phyloP scores from a whole-genome alignment of 2,888 invertebrate genomes.

The Netelia inedita region DNA sequence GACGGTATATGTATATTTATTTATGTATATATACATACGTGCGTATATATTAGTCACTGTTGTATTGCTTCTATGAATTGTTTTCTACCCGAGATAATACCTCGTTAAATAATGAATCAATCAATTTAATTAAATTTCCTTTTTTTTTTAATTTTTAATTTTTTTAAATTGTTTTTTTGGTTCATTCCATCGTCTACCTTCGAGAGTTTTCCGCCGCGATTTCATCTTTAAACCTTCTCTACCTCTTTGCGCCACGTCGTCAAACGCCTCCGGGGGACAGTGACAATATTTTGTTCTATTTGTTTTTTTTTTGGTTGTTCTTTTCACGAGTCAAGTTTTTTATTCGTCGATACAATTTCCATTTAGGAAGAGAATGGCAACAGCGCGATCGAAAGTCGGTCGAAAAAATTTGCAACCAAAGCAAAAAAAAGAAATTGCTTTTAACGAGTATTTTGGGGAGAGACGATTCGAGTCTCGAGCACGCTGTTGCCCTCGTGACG shows the following conservation, averaged over 20 bases:
- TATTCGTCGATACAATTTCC: neutral
- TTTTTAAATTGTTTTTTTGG: constrained; percentile 61
- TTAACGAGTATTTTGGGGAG: constrained; percentile 4
- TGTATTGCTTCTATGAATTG: constrained; percentile 80
- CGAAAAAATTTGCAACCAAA: constrained; percentile 19
- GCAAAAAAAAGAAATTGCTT: neutral
- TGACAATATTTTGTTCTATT: constrained; percentile 33
- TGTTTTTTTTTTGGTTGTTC: constrained; percentile 38
- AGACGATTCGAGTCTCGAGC: constrained; percentile 22
- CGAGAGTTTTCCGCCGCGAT: constrained; percentile 77
- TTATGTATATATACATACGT: constrained; percentile 36
- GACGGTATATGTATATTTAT: constrained; percentile 50
- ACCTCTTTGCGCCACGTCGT: constrained; percentile 57
- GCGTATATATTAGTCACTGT: constrained; percentile 40
- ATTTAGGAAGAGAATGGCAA: neutral
- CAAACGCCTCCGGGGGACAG: constrained; percentile 52
- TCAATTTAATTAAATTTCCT: constrained; percentile 61
- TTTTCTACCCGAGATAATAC: constrained; percentile 61
- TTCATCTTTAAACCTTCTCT: constrained; percentile 63
- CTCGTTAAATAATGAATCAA: constrained; percentile 41
- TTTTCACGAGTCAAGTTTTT: constrained; percentile 26
- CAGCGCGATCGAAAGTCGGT: constrained; percentile 36
- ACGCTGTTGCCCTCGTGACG: constrained; percentile 28
- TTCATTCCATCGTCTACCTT: constrained; percentile 47
- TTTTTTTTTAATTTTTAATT: constrained; percentile 38